Percentiles rank a stretch among this genome's conserved stretches.
phyloP scores from a whole-genome alignment of 2,888 invertebrate genomes.

The Volucella bombylans region DNA sequence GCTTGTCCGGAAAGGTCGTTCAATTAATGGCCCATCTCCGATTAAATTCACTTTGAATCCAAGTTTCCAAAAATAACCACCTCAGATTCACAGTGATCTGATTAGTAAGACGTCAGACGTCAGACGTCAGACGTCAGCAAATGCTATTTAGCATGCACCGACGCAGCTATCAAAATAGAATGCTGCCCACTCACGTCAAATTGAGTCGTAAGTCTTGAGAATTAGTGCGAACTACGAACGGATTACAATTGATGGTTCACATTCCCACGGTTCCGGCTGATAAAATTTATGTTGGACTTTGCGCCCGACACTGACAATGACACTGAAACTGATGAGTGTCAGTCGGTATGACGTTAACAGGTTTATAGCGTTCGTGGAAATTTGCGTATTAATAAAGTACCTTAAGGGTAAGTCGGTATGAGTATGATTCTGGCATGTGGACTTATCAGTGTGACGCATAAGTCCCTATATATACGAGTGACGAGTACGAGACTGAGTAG shows the following conservation, averaged over 20 bases:
- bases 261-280: background rate
- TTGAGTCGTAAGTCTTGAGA: background rate
- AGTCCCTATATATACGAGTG: too few species aligned
- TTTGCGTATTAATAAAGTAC: too few species aligned
- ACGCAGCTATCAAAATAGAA: background rate
- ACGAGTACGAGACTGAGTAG: too few species aligned
- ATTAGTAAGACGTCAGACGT: background rate
- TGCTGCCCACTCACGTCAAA: background rate
- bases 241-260: background rate
- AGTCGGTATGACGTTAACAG: constrained; percentile 16
- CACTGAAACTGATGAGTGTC: constrained; percentile 1
- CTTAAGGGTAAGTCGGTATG: too few species aligned
- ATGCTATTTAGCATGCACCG: too few species aligned
- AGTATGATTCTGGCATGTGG: background rate
- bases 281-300: constrained; percentile 9
- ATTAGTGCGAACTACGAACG: constrained; percentile 6
- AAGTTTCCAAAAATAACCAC: constrained; percentile 5
- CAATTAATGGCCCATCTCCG: background rate
- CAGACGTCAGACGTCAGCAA: background rate
- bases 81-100: background rate
- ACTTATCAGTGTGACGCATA: constrained; percentile 5
- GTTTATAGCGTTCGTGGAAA: background rate
- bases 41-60: background rate
- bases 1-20: background rate
- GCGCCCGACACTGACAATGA: background rate